These are phyloP conservation scores for Callipepla californica DNA, from an alignment of 2,113 vertebrate genomes.

Conservation along the genomic window DNA sequence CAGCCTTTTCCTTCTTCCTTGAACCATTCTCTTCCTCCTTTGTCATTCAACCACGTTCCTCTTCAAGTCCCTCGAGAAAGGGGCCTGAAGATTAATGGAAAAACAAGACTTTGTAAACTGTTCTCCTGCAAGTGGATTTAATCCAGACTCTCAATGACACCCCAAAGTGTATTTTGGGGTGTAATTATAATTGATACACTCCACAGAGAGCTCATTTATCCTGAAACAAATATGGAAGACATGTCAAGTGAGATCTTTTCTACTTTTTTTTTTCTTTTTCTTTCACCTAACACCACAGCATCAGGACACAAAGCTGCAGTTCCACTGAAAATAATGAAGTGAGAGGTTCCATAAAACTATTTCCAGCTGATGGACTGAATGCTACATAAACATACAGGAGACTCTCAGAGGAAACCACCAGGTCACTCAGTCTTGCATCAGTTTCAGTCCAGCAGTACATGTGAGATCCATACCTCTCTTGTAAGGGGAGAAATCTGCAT, in stretches of 20 bases:
- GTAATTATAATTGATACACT: constrained; percentile 8
- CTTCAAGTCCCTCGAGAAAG: background rate
- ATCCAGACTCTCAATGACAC: background rate
- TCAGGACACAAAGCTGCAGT: constrained; percentile 37
- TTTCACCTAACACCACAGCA: constrained; percentile 25
- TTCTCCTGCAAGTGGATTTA: background rate
- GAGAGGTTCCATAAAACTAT: constrained; percentile 61
- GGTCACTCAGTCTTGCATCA: background rate
- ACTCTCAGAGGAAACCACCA: constrained; percentile 3
- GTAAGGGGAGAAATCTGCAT: background rate
- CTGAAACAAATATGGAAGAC: background rate
- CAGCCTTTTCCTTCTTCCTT: background rate
- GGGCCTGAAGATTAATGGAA: background rate
- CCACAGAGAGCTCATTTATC: constrained; percentile 60
- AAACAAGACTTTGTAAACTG: background rate
- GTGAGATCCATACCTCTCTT: background rate
- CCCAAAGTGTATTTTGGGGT: constrained; percentile 1
- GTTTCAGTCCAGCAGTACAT: background rate
- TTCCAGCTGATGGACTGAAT: constrained; percentile 33
- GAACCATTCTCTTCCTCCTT: background rate
- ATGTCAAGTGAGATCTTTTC: background rate
- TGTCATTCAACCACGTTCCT: background rate
- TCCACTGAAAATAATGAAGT: constrained; percentile 59
- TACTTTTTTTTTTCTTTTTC: background rate
- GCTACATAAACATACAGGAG: constrained; percentile 17